Evolutionary conservation across 2,113 vertebrate genomes (phyloP).

Genomic region (Baryphthengus martii): DNA sequence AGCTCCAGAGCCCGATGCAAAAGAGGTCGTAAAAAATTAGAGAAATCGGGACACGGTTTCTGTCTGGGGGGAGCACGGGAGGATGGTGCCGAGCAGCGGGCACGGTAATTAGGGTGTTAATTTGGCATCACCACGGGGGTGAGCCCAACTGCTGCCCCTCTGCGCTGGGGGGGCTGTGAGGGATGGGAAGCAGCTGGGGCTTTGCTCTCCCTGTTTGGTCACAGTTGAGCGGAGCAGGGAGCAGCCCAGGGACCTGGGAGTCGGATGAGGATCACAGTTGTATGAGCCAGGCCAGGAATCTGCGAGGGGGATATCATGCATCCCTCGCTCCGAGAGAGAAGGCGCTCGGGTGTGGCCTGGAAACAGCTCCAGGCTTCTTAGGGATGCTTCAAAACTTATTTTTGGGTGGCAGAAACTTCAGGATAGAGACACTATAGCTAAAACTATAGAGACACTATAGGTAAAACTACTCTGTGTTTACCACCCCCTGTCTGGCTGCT

Average conservation of each 20-base stretch:
- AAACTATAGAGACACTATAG: too few species aligned
- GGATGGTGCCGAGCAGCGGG: fast-evolving
- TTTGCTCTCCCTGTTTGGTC: not conserved
- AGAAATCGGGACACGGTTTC: not conserved
- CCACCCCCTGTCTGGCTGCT: not conserved
- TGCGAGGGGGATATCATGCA: not conserved
- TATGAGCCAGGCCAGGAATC: fast-evolving
- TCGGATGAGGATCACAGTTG: not conserved
- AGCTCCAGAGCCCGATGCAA: fast-evolving
- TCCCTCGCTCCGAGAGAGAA: not conserved
- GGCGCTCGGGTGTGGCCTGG: not conserved
- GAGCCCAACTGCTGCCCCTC: not conserved
- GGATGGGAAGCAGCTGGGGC: not conserved
- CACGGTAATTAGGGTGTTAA: not conserved
- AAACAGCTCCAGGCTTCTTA: not conserved
- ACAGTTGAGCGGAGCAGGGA: fast-evolving
- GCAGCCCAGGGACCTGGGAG: not conserved
- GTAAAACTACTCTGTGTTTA: too few species aligned
- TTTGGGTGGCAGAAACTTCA: not conserved
- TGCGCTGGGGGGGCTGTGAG: fast-evolving
- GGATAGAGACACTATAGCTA: too few species aligned
- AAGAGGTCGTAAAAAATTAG: not conserved
- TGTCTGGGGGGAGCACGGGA: not conserved
- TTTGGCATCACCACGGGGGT: not conserved
- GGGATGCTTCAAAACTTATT: not conserved